phyloP scores from a whole-genome alignment of 2,113 vertebrate species.

The Tetrax tetrax region DNA sequence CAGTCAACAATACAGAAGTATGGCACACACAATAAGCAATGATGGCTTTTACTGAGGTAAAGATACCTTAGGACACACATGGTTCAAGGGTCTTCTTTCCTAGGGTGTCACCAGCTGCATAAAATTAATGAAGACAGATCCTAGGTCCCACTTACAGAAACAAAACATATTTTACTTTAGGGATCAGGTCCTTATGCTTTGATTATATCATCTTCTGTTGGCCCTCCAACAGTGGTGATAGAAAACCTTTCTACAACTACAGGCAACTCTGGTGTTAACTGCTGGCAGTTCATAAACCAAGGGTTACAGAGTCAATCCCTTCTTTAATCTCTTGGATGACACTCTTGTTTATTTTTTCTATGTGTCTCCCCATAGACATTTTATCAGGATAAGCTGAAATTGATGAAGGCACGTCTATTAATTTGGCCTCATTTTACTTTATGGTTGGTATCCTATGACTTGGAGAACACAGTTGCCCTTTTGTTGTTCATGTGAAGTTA shows the following conservation, averaged over 20 bases:
- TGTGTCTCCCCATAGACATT: background rate
- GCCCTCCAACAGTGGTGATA: background rate
- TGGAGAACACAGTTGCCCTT: background rate
- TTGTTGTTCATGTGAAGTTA: background rate
- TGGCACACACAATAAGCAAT: background rate
- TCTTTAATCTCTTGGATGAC: background rate
- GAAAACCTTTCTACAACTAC: background rate
- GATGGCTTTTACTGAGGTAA: constrained; percentile 15
- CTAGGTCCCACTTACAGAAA: background rate
- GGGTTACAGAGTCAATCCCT: background rate
- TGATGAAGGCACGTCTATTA: background rate
- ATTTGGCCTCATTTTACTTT: background rate
- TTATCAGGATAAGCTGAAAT: background rate
- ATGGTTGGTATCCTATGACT: background rate
- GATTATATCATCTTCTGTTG: background rate
- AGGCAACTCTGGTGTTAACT: background rate
- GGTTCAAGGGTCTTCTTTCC: constrained; percentile 31
- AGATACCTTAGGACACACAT: background rate
- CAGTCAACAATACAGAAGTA: background rate
- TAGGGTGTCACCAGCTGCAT: background rate
- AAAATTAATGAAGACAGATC: background rate
- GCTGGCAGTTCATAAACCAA: background rate
- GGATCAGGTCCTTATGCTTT: background rate
- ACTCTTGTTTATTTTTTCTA: background rate
- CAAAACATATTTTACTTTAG: background rate